Evolutionary conservation across 2,888 invertebrate species (phyloP), one percentile per base, ranked within the genome.

Genomic region (Nudaria mundana): DNA sequence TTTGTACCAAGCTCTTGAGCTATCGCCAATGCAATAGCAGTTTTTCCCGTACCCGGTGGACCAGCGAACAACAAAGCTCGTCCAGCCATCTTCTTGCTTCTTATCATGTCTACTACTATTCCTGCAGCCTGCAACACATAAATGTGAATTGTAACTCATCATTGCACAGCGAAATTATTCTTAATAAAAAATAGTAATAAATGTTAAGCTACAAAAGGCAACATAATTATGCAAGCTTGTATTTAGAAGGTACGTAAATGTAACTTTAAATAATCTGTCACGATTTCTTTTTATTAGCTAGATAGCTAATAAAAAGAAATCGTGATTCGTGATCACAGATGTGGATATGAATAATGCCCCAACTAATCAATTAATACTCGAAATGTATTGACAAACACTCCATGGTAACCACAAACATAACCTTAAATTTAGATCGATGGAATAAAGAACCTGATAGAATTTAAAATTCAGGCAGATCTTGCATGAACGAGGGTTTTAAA

Each of bases 1-100:
- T 99, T 99, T 65, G 94, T 97, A 18, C 99, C 99, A 6, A 99
- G 88, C 71, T 99, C 99, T 73, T 99, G 99, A 1, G 99, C 97
- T 53, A 99, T 97, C 1, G 99, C 99, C 41, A 99, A 81, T 0
- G 99, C 99, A 57, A 99, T 96, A 0, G 99, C 99, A 7, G 99
- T 99, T 91, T 98, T 98, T 2, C 98, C 98, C 0, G 98, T 98
- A 2, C 98, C 98, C 0, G 98, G 98, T 8, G 98, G 98, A 0
- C 98, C 98, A 30, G 98, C 99, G 33, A 99, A 78, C 1, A 99
- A 82, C 7, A 99, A 91, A 3, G 99, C 99, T 63, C 99, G 87
- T 1, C 99, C 98, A 34, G 99, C 97, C 98, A 99, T 99, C 80
- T 97, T 98, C 80, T 98, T 99, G 7, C 94, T 93, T 67, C 94